These are phyloP conservation scores for Uloborus plumipes DNA, from an alignment of 2,888 invertebrate genomes.

Conservation along the genomic window DNA sequence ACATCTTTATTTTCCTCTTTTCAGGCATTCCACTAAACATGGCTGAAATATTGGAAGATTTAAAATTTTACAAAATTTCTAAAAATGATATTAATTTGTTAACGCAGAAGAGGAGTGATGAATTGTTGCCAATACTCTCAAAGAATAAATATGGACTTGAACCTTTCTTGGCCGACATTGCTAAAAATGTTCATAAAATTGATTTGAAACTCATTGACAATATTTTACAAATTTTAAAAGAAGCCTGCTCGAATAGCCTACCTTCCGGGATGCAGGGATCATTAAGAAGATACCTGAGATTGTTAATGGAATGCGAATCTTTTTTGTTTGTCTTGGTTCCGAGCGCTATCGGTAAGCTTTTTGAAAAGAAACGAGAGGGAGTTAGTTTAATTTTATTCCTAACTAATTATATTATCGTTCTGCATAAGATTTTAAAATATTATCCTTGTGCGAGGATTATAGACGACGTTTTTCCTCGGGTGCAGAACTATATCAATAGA, in stretches of 20 bases:
- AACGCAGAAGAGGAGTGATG: slow-evolving; percentile 7
- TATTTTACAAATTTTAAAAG: slow-evolving; percentile 9
- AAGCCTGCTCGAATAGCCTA: slow-evolving; percentile 14
- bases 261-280: background rate
- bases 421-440: slow-evolving; percentile 25
- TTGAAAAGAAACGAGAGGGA: background rate
- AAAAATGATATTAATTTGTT: slow-evolving; percentile 7
- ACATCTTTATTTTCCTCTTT: too few relatives aligned
- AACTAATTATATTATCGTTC: slow-evolving; percentile 26
- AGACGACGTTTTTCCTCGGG: slow-evolving; percentile 11
- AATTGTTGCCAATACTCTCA: background rate
- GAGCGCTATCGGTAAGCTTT: background rate
- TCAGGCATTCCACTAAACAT: too few relatives aligned
- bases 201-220: slow-evolving; percentile 19
- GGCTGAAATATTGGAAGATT: too few relatives aligned
- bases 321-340: slow-evolving; percentile 15
- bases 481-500: slow-evolving; percentile 44
- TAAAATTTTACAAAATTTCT: too few relatives aligned
- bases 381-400: slow-evolving; percentile 1
- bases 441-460: background rate
- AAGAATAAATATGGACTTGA: slow-evolving; percentile 20
- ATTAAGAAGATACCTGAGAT: slow-evolving; percentile 11
- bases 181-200: background rate
- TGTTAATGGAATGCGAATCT: slow-evolving; percentile 12
- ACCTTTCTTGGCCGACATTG: background rate